Percentiles rank a stretch among this genome's conserved stretches.
Conservation (phyloP, 2,113 vertebrate species). For the Triplophysa siluroides region DNA sequence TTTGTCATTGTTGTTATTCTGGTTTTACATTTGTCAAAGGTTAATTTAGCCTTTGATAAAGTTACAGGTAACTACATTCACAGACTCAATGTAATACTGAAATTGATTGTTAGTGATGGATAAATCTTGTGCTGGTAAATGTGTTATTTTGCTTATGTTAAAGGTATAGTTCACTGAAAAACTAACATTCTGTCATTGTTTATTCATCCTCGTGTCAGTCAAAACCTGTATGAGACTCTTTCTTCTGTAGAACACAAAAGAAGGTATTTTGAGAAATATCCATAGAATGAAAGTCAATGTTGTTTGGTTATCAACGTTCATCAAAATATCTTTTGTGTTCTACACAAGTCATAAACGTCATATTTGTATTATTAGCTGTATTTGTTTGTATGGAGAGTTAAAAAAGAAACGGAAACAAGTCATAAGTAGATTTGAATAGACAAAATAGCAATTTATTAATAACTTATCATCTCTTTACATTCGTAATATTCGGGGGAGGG, state of each 20-base stretch:
- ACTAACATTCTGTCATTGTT: too few species aligned
- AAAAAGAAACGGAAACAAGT: constrained; percentile 36
- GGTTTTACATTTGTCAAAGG: constrained; percentile 35
- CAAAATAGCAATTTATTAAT: constrained; percentile 99
- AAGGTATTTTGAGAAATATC: too few species aligned
- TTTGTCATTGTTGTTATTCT: neutral
- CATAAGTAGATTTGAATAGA: constrained; percentile 75
- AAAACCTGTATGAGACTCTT: too few species aligned
- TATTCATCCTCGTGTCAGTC: too few species aligned
- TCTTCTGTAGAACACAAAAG: too few species aligned
- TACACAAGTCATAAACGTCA: too few species aligned
- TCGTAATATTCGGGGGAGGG: constrained; percentile 79
- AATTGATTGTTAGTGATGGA: constrained; percentile 1
- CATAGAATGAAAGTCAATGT: too few species aligned
- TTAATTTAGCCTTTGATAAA: neutral
- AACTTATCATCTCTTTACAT: constrained; percentile 98
- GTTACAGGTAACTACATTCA: neutral
- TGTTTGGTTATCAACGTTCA: too few species aligned
- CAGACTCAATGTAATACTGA: constrained; percentile 26
- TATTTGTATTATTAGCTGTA: neutral
- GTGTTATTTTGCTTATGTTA: neutral
- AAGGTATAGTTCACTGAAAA: too few species aligned
- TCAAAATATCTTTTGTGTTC: too few species aligned
- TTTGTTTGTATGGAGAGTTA: neutral
- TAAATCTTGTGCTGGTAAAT: neutral